A percentile compares a stretch with the other conserved stretches of the same genome.
phyloP scores from a whole-genome alignment of 2,888 invertebrate genomes.

The Brachyptera putata region DNA sequence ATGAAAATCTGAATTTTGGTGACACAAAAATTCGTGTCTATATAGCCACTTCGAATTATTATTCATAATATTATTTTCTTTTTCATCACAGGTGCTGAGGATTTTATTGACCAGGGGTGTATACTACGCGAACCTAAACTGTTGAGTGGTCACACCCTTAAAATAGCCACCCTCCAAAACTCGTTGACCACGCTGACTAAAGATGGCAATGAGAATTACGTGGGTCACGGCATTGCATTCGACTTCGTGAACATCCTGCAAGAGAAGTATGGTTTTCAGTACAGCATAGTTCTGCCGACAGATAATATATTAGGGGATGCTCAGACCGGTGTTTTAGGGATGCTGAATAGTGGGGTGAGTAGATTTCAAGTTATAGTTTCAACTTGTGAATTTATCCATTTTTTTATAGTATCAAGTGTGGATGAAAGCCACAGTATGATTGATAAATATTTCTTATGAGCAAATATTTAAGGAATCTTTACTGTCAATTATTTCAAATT shows the following conservation, averaged over 20 bases:
- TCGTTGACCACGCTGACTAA: not conserved
- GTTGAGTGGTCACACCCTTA: conserved; percentile 12
- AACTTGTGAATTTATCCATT: too few species aligned
- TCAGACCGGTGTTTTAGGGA: conserved; percentile 57
- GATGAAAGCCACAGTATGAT: too few species aligned
- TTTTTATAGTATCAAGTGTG: too few species aligned
- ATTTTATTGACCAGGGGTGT: conserved; percentile 8
- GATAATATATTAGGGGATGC: conserved; percentile 57
- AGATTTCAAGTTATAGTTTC: not conserved
- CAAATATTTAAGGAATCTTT: too few species aligned
- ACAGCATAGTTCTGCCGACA: conserved; percentile 60
- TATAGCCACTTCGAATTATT: too few species aligned
- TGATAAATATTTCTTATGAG: too few species aligned
- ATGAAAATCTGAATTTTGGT: too few species aligned
- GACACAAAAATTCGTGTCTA: too few species aligned
- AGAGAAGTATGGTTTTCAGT: conserved; percentile 68
- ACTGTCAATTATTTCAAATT: too few species aligned
- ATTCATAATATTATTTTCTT: too few species aligned
- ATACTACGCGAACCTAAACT: conserved; percentile 17
- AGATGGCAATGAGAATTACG: conserved; percentile 1
- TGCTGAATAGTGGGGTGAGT: conserved; percentile 56
- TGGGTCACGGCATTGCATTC: conserved; percentile 70
- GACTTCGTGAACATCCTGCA: conserved; percentile 63
- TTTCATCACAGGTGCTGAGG: too few species aligned
- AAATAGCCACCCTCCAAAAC: conserved; percentile 21